These are phyloP conservation scores for Pomatorhinus ruficollis DNA, from an alignment of 2,113 vertebrate genomes.

Conservation along the genomic window DNA sequence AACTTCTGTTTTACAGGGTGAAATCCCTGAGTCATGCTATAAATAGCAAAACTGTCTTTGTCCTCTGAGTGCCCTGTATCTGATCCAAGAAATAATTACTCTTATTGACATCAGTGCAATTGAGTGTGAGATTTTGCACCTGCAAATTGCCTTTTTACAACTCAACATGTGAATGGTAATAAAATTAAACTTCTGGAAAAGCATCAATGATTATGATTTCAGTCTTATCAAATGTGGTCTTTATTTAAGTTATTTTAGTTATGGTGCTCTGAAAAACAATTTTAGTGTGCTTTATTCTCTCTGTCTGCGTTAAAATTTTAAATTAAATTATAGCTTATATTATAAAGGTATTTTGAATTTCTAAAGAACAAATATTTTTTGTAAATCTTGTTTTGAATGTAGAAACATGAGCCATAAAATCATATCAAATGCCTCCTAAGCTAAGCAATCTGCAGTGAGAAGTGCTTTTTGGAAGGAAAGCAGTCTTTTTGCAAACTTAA, in stretches of 20 bases:
- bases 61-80: neutral
- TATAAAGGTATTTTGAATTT: neutral
- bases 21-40: neutral
- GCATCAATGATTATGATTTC: neutral
- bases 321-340: neutral
- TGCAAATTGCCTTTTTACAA: neutral
- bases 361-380: neutral
- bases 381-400: neutral
- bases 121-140: neutral
- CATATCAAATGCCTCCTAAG: neutral
- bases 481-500: neutral
- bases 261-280: neutral
- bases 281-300: neutral
- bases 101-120: neutral
- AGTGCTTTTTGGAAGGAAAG: neutral
- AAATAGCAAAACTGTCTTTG: neutral
- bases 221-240: neutral
- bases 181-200: neutral
- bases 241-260: neutral
- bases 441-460: neutral
- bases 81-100: neutral
- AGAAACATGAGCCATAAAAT: neutral
- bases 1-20: neutral
- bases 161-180: neutral
- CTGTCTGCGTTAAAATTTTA: neutral